A percentile compares a stretch with the other conserved stretches of the same genome.
These are phyloP conservation scores for Cygnus buccinator DNA, from an alignment of 2,113 vertebrate species.

Conservation along the genomic window DNA sequence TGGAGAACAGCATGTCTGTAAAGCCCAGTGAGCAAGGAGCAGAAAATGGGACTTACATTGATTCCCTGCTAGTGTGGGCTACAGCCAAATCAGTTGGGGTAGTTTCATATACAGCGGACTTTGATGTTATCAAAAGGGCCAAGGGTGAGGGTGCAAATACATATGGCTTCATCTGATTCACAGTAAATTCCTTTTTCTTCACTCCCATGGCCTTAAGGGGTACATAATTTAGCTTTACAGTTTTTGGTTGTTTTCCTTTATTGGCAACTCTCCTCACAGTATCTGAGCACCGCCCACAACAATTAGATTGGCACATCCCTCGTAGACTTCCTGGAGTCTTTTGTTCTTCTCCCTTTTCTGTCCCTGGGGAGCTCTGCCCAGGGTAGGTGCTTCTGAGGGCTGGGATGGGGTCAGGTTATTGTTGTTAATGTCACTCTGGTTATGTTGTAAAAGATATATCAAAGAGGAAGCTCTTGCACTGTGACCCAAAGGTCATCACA, in stretches of 20 bases:
- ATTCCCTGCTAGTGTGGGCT: neutral
- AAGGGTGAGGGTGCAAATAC: neutral
- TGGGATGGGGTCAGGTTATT: slow-evolving; percentile 42
- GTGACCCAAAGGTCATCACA: slow-evolving; percentile 59
- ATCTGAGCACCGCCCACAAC: neutral
- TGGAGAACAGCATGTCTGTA: neutral
- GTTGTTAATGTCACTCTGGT: slow-evolving; percentile 54
- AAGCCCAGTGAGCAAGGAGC: slow-evolving; percentile 4
- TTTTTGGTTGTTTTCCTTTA: slow-evolving; percentile 20
- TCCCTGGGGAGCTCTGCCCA: neutral
- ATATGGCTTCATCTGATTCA: neutral
- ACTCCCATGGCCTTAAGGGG: slow-evolving; percentile 41
- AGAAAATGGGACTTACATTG: slow-evolving; percentile 1
- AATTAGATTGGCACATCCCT: slow-evolving; percentile 40
- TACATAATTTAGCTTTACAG: neutral
- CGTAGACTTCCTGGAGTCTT: slow-evolving; percentile 27
- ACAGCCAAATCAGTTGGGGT: neutral
- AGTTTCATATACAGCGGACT: neutral
- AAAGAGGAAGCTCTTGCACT: slow-evolving; percentile 63
- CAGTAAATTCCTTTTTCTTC: slow-evolving; percentile 30
- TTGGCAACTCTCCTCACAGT: neutral
- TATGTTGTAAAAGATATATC: slow-evolving; percentile 41
- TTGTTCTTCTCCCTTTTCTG: slow-evolving; percentile 9
- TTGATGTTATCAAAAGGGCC: neutral
- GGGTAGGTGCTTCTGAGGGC: slow-evolving; percentile 16